phyloP scores from a whole-genome alignment of 1,140 invertebrate genomes.

The Octopus bimaculoides region DNA sequence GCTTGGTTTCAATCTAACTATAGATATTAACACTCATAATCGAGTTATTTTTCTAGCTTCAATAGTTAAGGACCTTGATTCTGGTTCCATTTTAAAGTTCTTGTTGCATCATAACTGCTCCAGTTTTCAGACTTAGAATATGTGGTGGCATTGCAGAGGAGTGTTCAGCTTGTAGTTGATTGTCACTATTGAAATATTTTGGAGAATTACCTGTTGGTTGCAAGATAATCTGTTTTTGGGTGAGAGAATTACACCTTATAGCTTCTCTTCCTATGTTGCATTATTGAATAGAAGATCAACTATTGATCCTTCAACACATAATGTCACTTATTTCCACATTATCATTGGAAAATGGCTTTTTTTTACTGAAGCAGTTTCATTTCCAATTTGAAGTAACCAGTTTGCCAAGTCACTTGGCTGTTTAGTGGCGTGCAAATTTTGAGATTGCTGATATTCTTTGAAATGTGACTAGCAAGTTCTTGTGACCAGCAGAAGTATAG shows the following conservation, averaged over 20 bases:
- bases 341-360: neutral
- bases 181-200: slow-evolving; percentile 22
- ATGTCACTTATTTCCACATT: neutral
- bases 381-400: neutral
- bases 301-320: neutral
- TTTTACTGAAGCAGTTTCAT: neutral
- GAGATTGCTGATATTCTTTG: slow-evolving; percentile 11
- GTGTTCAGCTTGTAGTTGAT: slow-evolving; percentile 21
- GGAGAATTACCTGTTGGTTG: neutral
- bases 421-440: neutral
- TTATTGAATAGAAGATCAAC: neutral
- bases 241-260: neutral
- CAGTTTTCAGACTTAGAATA: slow-evolving; percentile 34
- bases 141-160: slow-evolving; percentile 28
- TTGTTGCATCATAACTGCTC: slow-evolving; percentile 10
- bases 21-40: neutral
- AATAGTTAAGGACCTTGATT: slow-evolving; percentile 15
- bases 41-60: neutral
- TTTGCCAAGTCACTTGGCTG: neutral
- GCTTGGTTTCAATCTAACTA: neutral
- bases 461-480: slow-evolving; percentile 1
- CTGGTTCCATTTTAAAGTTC: slow-evolving; percentile 36
- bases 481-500: slow-evolving; percentile 20
- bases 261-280: neutral
- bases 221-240: neutral